Percentiles rank a stretch among this genome's conserved stretches.
Conservation (phyloP, 2,888 invertebrate genomes). For the Spisula solida region DNA sequence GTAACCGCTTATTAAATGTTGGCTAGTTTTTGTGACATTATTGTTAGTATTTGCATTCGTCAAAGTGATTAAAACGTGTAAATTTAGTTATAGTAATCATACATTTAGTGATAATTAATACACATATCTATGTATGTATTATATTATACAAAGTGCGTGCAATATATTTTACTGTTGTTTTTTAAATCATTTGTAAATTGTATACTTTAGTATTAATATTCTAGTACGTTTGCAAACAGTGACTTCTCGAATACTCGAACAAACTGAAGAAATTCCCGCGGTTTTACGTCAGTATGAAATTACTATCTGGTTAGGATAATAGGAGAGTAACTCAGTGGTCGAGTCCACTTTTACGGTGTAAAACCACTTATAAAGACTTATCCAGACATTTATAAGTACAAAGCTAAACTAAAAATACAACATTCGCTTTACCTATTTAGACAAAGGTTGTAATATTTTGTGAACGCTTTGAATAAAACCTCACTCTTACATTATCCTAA, state of each 20-base stretch:
- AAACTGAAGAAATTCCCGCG: background rate
- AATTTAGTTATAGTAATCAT: constrained; percentile 8
- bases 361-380: background rate
- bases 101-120: constrained; percentile 20
- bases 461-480: no score
- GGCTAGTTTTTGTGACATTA: background rate
- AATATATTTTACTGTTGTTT: constrained; percentile 1
- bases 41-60: background rate
- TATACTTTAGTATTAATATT: background rate
- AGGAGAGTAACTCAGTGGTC: background rate
- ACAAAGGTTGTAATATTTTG: background rate
- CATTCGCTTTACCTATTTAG: no score
- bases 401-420: no score
- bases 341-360: background rate
- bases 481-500: no score
- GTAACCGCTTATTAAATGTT: background rate
- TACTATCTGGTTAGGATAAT: background rate
- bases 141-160: constrained; percentile 10
- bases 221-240: background rate
- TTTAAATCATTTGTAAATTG: background rate
- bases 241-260: background rate
- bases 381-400: no score
- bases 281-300: background rate
- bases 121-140: constrained; percentile 20
- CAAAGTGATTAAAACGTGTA: background rate